Percentiles rank a stretch among this genome's conserved stretches.
Evolutionary conservation across 2,888 invertebrate genomes (phyloP).

Genomic region (Ormyrus rosae): DNA sequence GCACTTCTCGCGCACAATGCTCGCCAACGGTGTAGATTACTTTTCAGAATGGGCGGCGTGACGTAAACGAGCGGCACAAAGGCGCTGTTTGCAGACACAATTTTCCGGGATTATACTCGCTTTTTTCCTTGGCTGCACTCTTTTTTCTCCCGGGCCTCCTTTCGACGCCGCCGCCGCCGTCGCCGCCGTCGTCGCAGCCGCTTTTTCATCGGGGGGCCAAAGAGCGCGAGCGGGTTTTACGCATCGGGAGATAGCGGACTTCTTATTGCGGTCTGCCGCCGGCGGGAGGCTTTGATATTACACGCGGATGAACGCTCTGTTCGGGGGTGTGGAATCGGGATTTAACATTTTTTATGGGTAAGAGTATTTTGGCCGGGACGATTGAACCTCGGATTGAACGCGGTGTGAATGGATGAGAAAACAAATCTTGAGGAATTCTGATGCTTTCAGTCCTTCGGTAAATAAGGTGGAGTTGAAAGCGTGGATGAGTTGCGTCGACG

Average conservation of each 20-base stretch:
- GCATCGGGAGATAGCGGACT: conserved; percentile 25
- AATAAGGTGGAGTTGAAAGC: too few relatives aligned
- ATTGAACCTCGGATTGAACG: too few relatives aligned
- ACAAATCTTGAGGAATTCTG: too few relatives aligned
- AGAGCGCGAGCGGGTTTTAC: conserved; percentile 26
- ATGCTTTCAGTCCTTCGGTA: too few relatives aligned
- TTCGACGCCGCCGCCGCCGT: not conserved
- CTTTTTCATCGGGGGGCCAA: not conserved
- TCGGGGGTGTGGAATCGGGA: conserved; percentile 23
- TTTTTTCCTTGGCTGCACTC: not conserved
- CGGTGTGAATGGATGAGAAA: too few relatives aligned
- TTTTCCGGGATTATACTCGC: conserved; percentile 67
- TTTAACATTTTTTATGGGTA: conserved; percentile 4
- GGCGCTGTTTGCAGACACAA: conserved; percentile 73
- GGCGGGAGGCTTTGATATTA: conserved; percentile 32
- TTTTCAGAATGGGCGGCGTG: conserved; percentile 74
- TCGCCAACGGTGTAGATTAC: conserved; percentile 73
- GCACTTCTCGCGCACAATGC: conserved; percentile 24
- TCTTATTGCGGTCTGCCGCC: conserved; percentile 21
- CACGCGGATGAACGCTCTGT: conserved; percentile 8
- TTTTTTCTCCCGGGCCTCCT: not conserved
- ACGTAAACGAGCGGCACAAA: conserved; percentile 74
- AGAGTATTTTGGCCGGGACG: not conserved
- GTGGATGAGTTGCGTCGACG: too few relatives aligned
- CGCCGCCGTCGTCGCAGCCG: too few relatives aligned